phyloP scores from a whole-genome alignment of 2,888 invertebrate genomes.

The Pristionchus fissidentatus region DNA sequence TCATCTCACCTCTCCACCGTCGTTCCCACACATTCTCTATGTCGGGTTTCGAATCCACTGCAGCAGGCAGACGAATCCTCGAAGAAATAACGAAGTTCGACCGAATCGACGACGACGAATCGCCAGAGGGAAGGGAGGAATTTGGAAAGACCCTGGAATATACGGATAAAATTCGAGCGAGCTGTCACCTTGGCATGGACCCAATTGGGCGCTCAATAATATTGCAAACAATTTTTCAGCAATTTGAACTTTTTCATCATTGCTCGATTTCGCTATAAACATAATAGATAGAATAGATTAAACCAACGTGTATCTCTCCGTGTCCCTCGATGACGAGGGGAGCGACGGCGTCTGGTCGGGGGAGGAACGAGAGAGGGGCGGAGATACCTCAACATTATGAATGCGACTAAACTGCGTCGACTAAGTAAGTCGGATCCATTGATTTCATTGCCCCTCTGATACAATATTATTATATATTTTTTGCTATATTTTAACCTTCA shows the following conservation, averaged over 20 bases:
- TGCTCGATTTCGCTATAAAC: background rate
- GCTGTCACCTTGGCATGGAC: background rate
- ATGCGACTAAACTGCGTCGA: too few relatives aligned
- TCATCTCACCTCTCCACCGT: background rate
- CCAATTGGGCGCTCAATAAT: background rate
- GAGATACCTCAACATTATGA: background rate
- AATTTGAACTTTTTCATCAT: background rate
- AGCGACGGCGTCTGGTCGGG: background rate
- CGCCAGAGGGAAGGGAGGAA: background rate
- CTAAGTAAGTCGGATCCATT: too few relatives aligned
- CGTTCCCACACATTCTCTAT: slow-evolving; percentile 19
- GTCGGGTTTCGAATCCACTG: background rate
- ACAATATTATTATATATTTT: too few relatives aligned
- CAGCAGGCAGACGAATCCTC: background rate
- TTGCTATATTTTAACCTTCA: background rate
- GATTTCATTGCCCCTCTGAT: too few relatives aligned
- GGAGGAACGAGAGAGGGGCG: slow-evolving; percentile 37
- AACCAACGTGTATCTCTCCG: slow-evolving; percentile 10
- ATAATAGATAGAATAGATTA: background rate
- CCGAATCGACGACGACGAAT: slow-evolving; percentile 4
- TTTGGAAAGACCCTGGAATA: slow-evolving; percentile 5
- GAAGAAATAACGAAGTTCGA: background rate
- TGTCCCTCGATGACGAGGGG: background rate
- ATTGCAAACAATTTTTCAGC: too few relatives aligned
- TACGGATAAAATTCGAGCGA: background rate